phyloP scores from a whole-genome alignment of 2,888 invertebrate genomes.

The Lepidocyrtinus sp. region DNA sequence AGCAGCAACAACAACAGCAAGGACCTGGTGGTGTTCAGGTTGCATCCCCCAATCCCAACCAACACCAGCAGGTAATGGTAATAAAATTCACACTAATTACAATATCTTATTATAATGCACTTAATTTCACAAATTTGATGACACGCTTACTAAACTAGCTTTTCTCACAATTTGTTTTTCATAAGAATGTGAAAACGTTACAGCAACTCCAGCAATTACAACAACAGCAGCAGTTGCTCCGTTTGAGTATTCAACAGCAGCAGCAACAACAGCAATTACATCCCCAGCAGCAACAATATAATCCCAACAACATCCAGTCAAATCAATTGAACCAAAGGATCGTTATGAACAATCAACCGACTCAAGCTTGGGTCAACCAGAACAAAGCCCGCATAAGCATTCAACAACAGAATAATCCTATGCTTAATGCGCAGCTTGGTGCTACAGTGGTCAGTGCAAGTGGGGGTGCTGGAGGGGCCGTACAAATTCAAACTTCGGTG shows the following conservation, averaged over 20 bases:
- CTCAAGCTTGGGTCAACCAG: constrained; percentile 39
- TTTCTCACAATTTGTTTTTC: not conserved
- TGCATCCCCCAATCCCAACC: constrained; percentile 22
- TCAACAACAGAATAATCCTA: constrained; percentile 84
- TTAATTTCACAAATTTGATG: not conserved
- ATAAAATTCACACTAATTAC: constrained; percentile 65
- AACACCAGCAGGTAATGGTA: constrained; percentile 72
- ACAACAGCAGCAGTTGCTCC: constrained; percentile 72
- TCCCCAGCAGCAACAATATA: not conserved
- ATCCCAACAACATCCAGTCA: constrained; percentile 32
- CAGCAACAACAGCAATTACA: constrained; percentile 41
- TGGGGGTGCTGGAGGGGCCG: constrained; percentile 27
- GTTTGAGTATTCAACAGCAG: constrained; percentile 81
- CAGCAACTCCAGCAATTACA: constrained; percentile 72
- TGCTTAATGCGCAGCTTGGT: constrained; percentile 85
- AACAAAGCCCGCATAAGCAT: constrained; percentile 56
- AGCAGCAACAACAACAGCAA: not conserved
- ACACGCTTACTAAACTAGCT: not conserved
- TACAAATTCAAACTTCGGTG: constrained; percentile 25
- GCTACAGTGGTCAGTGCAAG: constrained; percentile 60
- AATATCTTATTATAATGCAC: not conserved
- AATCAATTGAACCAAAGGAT: constrained; percentile 52
- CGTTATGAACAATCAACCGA: constrained; percentile 42
- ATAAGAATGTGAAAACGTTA: not conserved
- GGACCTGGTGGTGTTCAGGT: not conserved